These are phyloP conservation scores for Thunnus albacares DNA, from an alignment of 2,797 vertebrate genomes.

Conservation along the genomic window DNA sequence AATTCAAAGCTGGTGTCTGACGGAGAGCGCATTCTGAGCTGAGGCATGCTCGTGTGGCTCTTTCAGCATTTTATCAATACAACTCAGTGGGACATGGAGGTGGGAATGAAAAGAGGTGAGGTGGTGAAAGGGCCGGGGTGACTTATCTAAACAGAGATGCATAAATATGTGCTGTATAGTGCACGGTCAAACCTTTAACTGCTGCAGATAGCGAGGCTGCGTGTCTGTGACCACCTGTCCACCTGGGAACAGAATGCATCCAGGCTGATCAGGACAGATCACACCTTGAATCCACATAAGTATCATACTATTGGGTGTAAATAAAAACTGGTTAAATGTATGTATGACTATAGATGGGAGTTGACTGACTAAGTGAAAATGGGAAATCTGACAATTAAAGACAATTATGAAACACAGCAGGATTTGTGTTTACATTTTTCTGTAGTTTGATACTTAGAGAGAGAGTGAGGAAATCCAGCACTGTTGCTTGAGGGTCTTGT, in stretches of 20 bases:
- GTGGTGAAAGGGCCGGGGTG: neutral
- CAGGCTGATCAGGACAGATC: neutral
- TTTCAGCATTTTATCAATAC: constrained; percentile 51
- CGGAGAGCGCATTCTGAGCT: constrained; percentile 13
- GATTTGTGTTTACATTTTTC: neutral
- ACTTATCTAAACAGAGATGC: constrained; percentile 78
- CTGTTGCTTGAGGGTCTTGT: constrained; percentile 39
- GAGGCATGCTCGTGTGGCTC: constrained; percentile 41
- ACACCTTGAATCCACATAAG: neutral
- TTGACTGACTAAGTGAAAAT: too few relatives aligned
- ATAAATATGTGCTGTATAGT: constrained; percentile 27
- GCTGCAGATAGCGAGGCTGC: constrained; percentile 17
- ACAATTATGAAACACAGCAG: neutral
- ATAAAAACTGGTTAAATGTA: neutral
- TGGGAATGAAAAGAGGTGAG: constrained; percentile 28
- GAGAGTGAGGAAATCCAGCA: constrained; percentile 6
- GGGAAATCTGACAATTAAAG: neutral
- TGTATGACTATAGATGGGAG: too few relatives aligned
- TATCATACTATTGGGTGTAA: neutral
- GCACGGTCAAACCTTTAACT: neutral
- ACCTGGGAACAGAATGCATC: neutral
- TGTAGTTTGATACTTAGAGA: neutral
- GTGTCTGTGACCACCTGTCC: constrained; percentile 8
- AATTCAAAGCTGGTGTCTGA: constrained; percentile 52
- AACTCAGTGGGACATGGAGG: constrained; percentile 16